These are phyloP conservation scores for Pomatorhinus ruficollis DNA, from an alignment of 2,113 vertebrate species.

Conservation along the genomic window DNA sequence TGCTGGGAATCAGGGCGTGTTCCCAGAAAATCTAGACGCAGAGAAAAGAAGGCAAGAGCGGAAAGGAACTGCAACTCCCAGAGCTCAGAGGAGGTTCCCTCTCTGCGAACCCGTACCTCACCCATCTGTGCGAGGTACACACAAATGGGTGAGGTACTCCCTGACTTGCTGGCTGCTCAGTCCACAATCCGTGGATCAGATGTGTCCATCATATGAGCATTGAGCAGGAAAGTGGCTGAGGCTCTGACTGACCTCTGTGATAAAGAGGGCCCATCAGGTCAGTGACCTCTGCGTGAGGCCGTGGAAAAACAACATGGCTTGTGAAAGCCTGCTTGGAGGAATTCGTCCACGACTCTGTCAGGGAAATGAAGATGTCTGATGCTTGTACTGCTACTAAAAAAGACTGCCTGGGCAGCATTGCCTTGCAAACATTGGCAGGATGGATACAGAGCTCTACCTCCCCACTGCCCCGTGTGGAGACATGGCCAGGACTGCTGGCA, in stretches of 20 bases:
- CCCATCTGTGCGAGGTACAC: background rate
- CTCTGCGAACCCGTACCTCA: background rate
- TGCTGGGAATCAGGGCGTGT: background rate
- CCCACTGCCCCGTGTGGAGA: background rate
- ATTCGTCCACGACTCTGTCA: background rate
- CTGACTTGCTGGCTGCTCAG: background rate
- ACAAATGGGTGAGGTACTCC: background rate
- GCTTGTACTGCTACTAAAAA: background rate
- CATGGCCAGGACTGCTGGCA: background rate
- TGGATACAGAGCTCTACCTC: background rate
- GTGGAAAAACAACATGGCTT: background rate
- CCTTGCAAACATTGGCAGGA: background rate
- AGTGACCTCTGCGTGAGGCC: background rate
- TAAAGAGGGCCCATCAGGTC: background rate
- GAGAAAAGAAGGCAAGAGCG: background rate
- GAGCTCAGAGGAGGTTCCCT: background rate
- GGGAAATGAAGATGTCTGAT: background rate
- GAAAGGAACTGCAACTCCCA: background rate
- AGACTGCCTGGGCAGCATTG: background rate
- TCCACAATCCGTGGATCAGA: background rate
- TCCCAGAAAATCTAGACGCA: background rate
- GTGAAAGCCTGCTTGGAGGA: background rate
- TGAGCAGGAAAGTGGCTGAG: background rate
- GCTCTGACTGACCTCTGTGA: background rate
- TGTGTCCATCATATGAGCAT: accelerated